Conservation (phyloP, 2,888 invertebrate genomes). For the Drosophila rellima region DNA sequence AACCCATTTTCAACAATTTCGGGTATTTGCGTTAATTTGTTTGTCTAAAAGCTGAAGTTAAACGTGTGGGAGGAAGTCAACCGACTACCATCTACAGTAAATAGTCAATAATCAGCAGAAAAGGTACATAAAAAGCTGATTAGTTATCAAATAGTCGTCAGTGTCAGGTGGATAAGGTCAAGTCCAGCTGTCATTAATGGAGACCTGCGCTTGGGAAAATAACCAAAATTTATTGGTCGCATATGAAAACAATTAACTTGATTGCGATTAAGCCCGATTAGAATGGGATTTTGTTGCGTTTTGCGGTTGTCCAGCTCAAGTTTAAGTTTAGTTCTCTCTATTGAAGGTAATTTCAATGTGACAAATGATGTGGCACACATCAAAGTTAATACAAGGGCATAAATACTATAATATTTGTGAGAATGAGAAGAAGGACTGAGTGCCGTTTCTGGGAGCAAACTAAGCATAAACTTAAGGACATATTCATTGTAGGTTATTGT, state of each 20-base stretch:
- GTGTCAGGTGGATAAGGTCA: conserved; percentile 41
- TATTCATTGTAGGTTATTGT: background rate
- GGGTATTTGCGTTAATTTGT: conserved; percentile 56
- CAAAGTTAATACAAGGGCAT: conserved; percentile 5
- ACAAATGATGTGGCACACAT: conserved; percentile 11
- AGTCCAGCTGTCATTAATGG: conserved; percentile 7
- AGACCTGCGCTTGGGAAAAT: conserved; percentile 37
- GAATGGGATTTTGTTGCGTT: conserved; percentile 57
- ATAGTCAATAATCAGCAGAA: conserved; percentile 32
- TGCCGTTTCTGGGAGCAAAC: background rate
- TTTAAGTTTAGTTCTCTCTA: conserved; percentile 7
- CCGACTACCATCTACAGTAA: background rate
- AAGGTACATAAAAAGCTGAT: conserved; percentile 44
- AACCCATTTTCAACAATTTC: conserved; percentile 37
- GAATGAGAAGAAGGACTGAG: conserved; percentile 6
- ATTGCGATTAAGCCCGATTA: conserved; percentile 34
- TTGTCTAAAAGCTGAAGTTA: conserved; percentile 17
- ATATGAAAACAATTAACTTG: conserved; percentile 41
- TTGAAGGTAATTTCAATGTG: conserved; percentile 18
- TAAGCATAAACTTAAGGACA: background rate
- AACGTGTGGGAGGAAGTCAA: conserved; percentile 45
- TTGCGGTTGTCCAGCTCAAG: conserved; percentile 53
- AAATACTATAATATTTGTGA: conserved; percentile 4
- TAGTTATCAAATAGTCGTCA: conserved; percentile 37
- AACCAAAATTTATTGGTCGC: conserved; percentile 23